Evolutionary conservation across 2,797 vertebrate species (phyloP), one percentile per base, ranked within the genome.

Genomic region (Paratrypauchen microcephalus): DNA sequence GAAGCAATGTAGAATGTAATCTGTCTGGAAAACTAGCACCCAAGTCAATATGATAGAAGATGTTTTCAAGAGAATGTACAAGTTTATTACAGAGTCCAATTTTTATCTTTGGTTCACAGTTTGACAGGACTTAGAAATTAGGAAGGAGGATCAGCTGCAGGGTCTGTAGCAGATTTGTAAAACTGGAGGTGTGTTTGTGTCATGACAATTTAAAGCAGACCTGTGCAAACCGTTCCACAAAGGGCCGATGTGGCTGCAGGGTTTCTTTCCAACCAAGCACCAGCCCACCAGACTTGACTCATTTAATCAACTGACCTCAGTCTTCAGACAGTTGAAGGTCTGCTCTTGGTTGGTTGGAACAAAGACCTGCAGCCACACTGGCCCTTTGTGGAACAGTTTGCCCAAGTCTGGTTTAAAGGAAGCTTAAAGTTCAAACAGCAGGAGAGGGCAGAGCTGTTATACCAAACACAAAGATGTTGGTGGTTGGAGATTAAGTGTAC

Each of bases 31-130:
- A 76, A 76, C 59, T 21, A 58, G 62, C 48, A 19, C 63, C 70
- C 4, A 32, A 28, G 24, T 28, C 24, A 45, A 28, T 54, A 50
- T 32, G 18, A 21, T 60, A 56, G 70, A 70, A 59, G 60, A 83
- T 58, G 75, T 74, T 71, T 79, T 23, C 21, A 55, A 39, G 18
- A 19, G 63, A 64, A 77, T 0, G 3, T 50, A 52, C 65, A 5
- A 76, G 58, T 77, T 69, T 83, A 85, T 68, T 85, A 85, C 85
- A 75, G 79, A 68, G 75, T 74, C 52, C 87, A 87, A 82, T 84
- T 82, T 78, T 45, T 75, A 77, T 70, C 63, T 68, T 41, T 39
- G 81, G 82, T 74, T 82, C 73, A 71, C 58, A 8, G n/a, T 67
- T 52, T 0, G 0, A 78, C 63, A 56, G 66, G 63, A 21, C 71